Conservation (phyloP, 1,140 invertebrate genomes). For the Aphelenchoides besseyi region DNA sequence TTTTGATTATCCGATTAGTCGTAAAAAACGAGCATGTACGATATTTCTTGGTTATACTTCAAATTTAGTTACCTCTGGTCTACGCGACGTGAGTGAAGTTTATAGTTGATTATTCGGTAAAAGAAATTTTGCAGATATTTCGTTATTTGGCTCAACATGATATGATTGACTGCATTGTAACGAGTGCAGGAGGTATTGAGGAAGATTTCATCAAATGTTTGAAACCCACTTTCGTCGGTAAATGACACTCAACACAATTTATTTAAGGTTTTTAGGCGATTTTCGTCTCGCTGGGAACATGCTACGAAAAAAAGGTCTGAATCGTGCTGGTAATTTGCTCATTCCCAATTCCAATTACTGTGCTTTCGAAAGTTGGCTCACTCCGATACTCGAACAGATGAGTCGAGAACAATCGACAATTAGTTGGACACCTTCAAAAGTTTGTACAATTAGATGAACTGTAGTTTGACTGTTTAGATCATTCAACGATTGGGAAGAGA, state of each 20-base stretch:
- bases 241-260: not conserved
- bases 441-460: constrained; percentile 34
- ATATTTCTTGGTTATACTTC: constrained; percentile 97
- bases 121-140: constrained; percentile 45
- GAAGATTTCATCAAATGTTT: constrained; percentile 99
- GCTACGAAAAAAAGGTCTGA: constrained; percentile 82
- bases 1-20: constrained; percentile 66
- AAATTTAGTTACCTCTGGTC: constrained; percentile 90
- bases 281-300: constrained; percentile 63
- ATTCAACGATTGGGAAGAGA: constrained; percentile 79
- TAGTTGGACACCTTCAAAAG: constrained; percentile 78
- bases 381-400: constrained; percentile 87
- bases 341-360: constrained; percentile 99
- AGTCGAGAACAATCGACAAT: constrained; percentile 76
- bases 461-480: constrained; percentile 69
- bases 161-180: constrained; percentile 91
- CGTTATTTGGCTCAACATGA: constrained; percentile 82
- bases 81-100: constrained; percentile 79
- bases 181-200: constrained; percentile 94
- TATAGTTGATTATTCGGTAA: not conserved
- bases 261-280: constrained; percentile 47
- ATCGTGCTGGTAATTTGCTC: constrained; percentile 92
- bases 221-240: constrained; percentile 83
- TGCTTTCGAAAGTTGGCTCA: constrained; percentile 94
- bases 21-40: constrained; percentile 78